Base-by-base conservation (phyloP, 2,888 invertebrate genomes). In the Ormia ochracea region DNA sequence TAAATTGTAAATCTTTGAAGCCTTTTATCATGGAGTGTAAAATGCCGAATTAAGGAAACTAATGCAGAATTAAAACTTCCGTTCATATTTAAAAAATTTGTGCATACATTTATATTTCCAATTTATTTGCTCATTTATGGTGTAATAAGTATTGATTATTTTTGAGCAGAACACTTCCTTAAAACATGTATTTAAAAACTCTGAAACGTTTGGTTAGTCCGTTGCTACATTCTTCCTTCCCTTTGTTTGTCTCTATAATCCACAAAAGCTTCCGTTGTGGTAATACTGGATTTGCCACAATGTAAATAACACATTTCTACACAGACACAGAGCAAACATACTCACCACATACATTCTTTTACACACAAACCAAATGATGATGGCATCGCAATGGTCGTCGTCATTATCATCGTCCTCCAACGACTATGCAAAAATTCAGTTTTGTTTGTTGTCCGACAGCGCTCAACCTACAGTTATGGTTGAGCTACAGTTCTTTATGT, bases 231-330 rank as follows among this genome's bases (percentile, higher is more conserved):
- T 76, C 14, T 63, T 54, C 69, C 69, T 74, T 65, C 45, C 69
- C 61, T 59, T 58, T 70, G 26, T 56, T 33, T 69, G 61, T 72
- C 76, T 68, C 72, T 63, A 68, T 80, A 76, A 76, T 80, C 80
- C 80, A 61, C 66, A 76, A 76, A 63, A 76, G 61, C 61, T 80
- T 80, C 76, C 80, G 76, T 68, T 80, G 76, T 76, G 80, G 76
- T 72, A 76, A 80, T 76, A 80, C 76, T 68, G 76, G 72, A 80
- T 72, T 80, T 76, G 80, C 80, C 76, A 72, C 76, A 80, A 80
- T 72, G 80, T 72, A 80, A 80, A 80, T 76, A 80, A 80, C 66
- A 80, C 72, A 72, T 41, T 58, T 75, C 68, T 48, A 61, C 61
- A 75, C 45, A 66, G 6, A 36, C 50, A 45, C 33, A 65, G 21